phyloP scores from a whole-genome alignment of 1,140 invertebrate species.

The Plectrocnemia conspersa region DNA sequence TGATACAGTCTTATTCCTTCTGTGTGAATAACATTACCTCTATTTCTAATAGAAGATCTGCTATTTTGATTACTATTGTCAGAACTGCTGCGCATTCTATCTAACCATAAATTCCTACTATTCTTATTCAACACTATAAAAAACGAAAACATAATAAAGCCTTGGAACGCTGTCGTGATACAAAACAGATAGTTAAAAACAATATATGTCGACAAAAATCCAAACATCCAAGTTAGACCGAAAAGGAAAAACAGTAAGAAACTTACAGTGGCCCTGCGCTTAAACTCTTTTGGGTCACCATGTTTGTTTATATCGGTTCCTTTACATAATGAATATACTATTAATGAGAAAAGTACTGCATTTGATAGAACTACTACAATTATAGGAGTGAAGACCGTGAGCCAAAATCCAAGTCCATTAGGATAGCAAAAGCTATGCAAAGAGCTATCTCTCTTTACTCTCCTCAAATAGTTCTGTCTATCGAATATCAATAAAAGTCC shows the following conservation, averaged over 20 bases:
- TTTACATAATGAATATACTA: conserved; percentile 48
- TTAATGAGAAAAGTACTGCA: conserved; percentile 46
- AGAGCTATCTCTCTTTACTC: conserved; percentile 39
- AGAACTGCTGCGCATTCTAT: no score
- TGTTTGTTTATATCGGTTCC: conserved; percentile 42
- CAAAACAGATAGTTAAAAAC: conserved; percentile 48
- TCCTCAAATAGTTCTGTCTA: conserved; percentile 41
- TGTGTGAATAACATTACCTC: no score
- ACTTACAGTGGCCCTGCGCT: conserved; percentile 44
- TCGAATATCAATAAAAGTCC: conserved; percentile 43
- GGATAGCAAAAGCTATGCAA: conserved; percentile 45
- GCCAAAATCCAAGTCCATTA: conserved; percentile 44
- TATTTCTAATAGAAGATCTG: no score
- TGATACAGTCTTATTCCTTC: conserved; percentile 29
- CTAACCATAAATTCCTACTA: no score
- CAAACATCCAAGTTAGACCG: conserved; percentile 51
- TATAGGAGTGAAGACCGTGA: conserved; percentile 45
- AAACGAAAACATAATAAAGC: no score
- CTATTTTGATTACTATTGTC: no score
- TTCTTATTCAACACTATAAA: no score
- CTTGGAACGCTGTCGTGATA: no score
- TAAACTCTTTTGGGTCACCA: conserved; percentile 42
- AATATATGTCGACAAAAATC: conserved; percentile 42
- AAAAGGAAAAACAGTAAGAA: conserved; percentile 49
- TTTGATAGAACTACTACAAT: conserved; percentile 43